Base-by-base conservation (phyloP, 2,113 vertebrate species). In the Meles meles region DNA sequence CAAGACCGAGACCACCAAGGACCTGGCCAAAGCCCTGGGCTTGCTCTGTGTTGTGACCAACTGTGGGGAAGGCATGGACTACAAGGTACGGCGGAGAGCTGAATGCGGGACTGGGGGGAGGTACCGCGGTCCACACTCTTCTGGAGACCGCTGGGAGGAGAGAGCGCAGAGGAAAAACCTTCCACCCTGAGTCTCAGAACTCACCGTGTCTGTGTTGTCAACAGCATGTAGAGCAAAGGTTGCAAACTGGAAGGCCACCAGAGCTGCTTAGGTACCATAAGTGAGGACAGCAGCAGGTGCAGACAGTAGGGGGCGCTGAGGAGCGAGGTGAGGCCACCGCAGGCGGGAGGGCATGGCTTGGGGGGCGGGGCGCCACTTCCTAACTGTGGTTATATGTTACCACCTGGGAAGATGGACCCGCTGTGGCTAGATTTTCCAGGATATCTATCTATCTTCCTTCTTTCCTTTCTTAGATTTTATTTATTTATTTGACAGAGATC, bases 31-130 rank as follows among this genome's bases (percentile, higher is more conserved):
- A 98, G 99, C 99, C 57, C 97, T 99, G 96, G 99, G 99, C 65
- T 98, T 99, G 93, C 99, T 99, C 34, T 99, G 99, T 37, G 99
- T 99, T 4, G 99, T 99, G 27, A 99, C 99, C 90, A 99, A 99
- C 98, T 99, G 99, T 0, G 99, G 99, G 5, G 99, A 99, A 98
- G 99, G 99, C 98, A 99, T 99, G 99, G 99, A 99, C 97, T 99
- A 99, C 99, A 99, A 99, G 98, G 99, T 99, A 98, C 98, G 99
- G 63, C 6, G 14, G 88, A 39, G 84, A 6, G 59, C 29, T 5
- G 12, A 11, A 9, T 0, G 23, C 2, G 39, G 83, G 52, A 13
- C n/a, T 4, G 0, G 27, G 2, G 0, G 42, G 37, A 59, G 34
- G 42, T 21, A 6, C 17, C 6, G 31, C 31, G 4, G 42, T 8